These are phyloP conservation scores for Amblyopsis rosae DNA, from an alignment of 2,113 vertebrate genomes.

Conservation along the genomic window DNA sequence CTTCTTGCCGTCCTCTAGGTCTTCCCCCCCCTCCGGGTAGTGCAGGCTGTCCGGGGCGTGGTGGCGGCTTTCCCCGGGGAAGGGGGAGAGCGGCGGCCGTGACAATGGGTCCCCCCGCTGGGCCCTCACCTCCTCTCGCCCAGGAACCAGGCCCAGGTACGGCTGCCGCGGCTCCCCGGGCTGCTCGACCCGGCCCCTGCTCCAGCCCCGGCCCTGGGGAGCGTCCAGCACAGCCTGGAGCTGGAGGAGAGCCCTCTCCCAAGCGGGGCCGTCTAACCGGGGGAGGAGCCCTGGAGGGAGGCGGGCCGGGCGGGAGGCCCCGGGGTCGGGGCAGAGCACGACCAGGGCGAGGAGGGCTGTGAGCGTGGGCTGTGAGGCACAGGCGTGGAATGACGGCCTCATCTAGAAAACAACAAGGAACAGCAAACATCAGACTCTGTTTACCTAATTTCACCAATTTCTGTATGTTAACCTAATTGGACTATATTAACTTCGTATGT, in stretches of 20 bases:
- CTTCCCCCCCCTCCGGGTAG: conserved; percentile 49
- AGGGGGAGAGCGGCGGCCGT: no score
- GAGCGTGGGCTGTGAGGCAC: conserved; percentile 31
- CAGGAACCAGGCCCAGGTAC: neutral
- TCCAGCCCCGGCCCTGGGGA: neutral
- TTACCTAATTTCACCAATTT: neutral
- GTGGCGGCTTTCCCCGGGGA: neutral
- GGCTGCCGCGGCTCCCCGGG: conserved; percentile 2
- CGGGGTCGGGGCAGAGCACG: conserved; percentile 44
- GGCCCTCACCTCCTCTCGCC: conserved; percentile 31
- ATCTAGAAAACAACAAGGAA: conserved; percentile 54
- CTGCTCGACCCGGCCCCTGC: neutral
- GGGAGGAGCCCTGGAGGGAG: conserved; percentile 17
- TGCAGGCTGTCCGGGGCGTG: conserved; percentile 31
- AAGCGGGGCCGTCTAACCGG: conserved; percentile 25
- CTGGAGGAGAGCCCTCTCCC: conserved; percentile 42
- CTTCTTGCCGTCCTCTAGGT: conserved; percentile 47
- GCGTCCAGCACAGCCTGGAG: conserved; percentile 41
- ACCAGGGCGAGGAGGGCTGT: conserved; percentile 54
- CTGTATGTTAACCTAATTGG: neutral
- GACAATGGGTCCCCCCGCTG: conserved; percentile 44
- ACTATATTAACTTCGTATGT: neutral
- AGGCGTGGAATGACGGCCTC: conserved; percentile 42
- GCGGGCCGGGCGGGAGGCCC: conserved; percentile 16
- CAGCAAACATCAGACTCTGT: neutral